These are phyloP conservation scores for Sclerodermus sp. DNA, from an alignment of 2,888 invertebrate genomes.

Conservation along the genomic window DNA sequence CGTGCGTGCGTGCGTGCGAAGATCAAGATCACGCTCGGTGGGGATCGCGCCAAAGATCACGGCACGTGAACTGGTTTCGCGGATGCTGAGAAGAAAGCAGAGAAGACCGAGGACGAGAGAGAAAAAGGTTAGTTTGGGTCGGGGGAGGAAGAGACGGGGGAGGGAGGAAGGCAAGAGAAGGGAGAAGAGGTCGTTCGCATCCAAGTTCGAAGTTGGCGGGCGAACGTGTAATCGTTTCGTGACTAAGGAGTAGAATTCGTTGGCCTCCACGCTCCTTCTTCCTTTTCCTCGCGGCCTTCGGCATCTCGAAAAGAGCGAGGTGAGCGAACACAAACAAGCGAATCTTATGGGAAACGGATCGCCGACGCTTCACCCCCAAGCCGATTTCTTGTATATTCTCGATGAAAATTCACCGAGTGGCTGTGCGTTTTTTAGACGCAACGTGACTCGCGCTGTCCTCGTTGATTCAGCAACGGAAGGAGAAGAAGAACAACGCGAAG, in stretches of 20 bases:
- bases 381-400: no score
- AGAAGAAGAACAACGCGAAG: no score
- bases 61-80: constrained; percentile 49
- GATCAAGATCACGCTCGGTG: constrained; percentile 40
- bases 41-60: constrained; percentile 33
- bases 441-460: no score
- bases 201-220: constrained; percentile 36
- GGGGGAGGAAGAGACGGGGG: constrained; percentile 8
- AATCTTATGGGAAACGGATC: neutral
- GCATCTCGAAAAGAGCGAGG: constrained; percentile 10
- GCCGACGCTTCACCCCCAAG: no score
- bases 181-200: constrained; percentile 43
- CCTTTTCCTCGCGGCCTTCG: constrained; percentile 6
- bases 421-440: no score
- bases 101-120: constrained; percentile 23
- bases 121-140: no score
- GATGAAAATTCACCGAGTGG: no score
- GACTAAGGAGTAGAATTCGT: constrained; percentile 28
- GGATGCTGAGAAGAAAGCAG: constrained; percentile 15
- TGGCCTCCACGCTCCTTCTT: constrained; percentile 15
- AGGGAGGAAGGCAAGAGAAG: constrained; percentile 1
- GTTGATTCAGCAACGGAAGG: no score
- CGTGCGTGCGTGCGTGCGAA: constrained; percentile 27
- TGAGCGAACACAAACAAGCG: neutral
- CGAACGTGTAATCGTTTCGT: constrained; percentile 34